Conservation (phyloP, 2,113 vertebrate species). For the Xyliphius kryptos region DNA sequence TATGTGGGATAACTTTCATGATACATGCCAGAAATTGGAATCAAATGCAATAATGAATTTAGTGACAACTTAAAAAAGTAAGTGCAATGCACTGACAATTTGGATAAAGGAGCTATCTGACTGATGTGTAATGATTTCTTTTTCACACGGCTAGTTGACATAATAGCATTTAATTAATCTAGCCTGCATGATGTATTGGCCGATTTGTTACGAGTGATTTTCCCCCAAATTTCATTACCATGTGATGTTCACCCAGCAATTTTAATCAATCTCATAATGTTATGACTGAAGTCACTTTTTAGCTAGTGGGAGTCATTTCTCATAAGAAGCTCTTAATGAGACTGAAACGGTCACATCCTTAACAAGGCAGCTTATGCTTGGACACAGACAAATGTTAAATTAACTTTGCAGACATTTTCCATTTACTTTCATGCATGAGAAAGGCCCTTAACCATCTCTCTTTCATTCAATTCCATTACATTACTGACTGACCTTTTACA, state of each 20-base stretch:
- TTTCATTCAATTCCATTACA: constrained; percentile 23
- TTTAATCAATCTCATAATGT: constrained; percentile 58
- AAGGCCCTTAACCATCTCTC: constrained; percentile 33
- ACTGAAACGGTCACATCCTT: constrained; percentile 40
- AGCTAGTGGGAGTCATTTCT: constrained; percentile 47
- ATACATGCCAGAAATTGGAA: too few species aligned
- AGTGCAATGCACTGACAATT: constrained; percentile 43
- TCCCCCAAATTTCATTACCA: constrained; percentile 43
- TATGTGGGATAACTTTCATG: too few species aligned
- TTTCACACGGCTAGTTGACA: constrained; percentile 53
- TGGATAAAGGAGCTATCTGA: constrained; percentile 42
- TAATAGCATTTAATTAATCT: constrained; percentile 56
- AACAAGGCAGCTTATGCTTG: constrained; percentile 23
- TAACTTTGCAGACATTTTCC: constrained; percentile 21
- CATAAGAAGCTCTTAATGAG: constrained; percentile 45
- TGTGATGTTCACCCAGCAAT: constrained; percentile 45
- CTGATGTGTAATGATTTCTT: constrained; percentile 45
- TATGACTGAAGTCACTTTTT: constrained; percentile 50
- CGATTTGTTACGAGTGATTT: constrained; percentile 49
- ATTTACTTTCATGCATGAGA: constrained; percentile 19
- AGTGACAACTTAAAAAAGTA: too few species aligned
- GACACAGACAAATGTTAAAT: constrained; percentile 41
- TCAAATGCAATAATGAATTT: too few species aligned
- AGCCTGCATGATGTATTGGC: constrained; percentile 50
- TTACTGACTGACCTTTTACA: constrained; percentile 32